Conservation (phyloP, 1,140 invertebrate species). For the Drosophila ogumai region DNA sequence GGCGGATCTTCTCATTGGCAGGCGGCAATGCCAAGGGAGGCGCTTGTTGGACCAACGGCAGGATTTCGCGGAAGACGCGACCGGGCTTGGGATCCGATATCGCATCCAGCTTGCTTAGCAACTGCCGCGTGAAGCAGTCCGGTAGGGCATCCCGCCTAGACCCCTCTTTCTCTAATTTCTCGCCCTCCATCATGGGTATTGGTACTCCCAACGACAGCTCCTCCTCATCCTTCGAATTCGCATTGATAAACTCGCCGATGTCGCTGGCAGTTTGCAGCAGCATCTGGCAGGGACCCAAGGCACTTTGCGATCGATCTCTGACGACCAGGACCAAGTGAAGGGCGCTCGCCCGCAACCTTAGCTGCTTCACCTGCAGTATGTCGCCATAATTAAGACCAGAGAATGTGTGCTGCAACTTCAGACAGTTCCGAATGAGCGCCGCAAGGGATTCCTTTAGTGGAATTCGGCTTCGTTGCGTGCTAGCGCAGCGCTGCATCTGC, state of each 20-base stretch:
- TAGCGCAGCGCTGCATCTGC: constrained; percentile 78
- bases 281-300: constrained; percentile 86
- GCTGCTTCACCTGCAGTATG: constrained; percentile 91
- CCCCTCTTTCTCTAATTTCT: constrained; percentile 1
- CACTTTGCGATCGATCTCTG: constrained; percentile 86
- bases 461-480: constrained; percentile 68
- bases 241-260: constrained; percentile 84
- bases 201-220: constrained; percentile 14
- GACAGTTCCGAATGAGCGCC: constrained; percentile 89
- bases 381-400: constrained; percentile 91
- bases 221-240: constrained; percentile 56
- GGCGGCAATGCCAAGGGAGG: constrained; percentile 87
- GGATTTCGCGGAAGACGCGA: constrained; percentile 91
- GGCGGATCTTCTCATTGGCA: constrained; percentile 89
- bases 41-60: constrained; percentile 90
- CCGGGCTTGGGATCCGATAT: constrained; percentile 94
- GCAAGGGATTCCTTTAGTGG: constrained; percentile 84
- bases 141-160: constrained; percentile 66
- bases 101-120: constrained; percentile 91
- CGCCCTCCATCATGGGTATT: not conserved
- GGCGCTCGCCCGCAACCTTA: constrained; percentile 93
- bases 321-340: constrained; percentile 91
- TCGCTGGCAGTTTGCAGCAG: constrained; percentile 79
- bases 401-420: constrained; percentile 93
- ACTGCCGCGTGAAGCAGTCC: constrained; percentile 91